Base-by-base conservation (phyloP, 2,113 vertebrate genomes). In the Montifringilla adamsi region DNA sequence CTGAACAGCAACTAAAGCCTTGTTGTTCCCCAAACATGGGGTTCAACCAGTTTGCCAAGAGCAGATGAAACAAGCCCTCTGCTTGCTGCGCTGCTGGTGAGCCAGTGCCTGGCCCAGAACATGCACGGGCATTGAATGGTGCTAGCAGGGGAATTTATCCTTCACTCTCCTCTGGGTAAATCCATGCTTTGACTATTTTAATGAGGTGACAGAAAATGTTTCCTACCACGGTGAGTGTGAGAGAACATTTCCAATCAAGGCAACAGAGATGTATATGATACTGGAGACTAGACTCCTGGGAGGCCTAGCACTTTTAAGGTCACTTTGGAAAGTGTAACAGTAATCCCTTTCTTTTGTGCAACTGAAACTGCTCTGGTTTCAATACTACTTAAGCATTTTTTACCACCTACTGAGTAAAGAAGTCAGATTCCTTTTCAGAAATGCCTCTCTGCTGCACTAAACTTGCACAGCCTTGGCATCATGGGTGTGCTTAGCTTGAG, bases 81-180 rank as follows among this genome's bases (percentile, higher is more conserved):
- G 4, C 52, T 75, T 0, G 1, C n/a, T 5, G 2, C 17, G 62
- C 66, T 1, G 10, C 43, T 83, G 66, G 62, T 81, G 69, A 78
- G 66, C 52, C 39, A 64, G 31, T 24, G 41, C 1, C 0, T 1
- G 4, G 55, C 49, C 37, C 73, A 85, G 62, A 64, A 72, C 24
- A 31, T 11, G 19, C 10, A 39, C 0, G 0, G 31, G 46, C 74
- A 70, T 41, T 4, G 3, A 55, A 50, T 1, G 27, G 33, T 60
- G 27, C 27, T 22, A n/a, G 47, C 8, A 4, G 4, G 35, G 52
- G 75, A 85, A 85, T 72, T 90, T 63, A 63, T 85, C 49, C 62
- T 90, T 85, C 70, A 39, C 67, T 33, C 22, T 90, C 23, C 60
- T 60, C 83, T 44, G 62, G 14, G 44, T 31, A 88, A 87, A 85